These are phyloP conservation scores for Leiothrix lutea DNA, from an alignment of 2,113 vertebrate genomes.

Conservation along the genomic window DNA sequence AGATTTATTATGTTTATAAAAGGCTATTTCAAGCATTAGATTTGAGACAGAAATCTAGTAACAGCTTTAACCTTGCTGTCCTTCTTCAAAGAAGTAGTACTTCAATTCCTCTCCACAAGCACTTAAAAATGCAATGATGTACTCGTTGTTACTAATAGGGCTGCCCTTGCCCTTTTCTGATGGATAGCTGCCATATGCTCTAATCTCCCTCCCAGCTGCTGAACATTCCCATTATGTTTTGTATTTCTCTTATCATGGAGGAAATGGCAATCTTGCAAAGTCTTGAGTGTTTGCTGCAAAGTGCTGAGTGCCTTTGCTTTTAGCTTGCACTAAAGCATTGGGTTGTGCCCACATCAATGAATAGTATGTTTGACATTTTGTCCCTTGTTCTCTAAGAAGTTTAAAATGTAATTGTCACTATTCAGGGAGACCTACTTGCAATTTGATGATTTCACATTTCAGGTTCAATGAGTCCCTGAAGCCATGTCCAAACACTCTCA, in stretches of 20 bases:
- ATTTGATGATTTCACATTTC: constrained; percentile 88
- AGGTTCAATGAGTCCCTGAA: constrained; percentile 80
- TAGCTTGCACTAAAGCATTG: not conserved
- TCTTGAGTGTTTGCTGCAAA: not conserved
- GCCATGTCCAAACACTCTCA: constrained; percentile 79
- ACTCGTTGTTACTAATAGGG: not conserved
- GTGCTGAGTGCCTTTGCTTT: not conserved
- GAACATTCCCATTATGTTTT: constrained; percentile 8
- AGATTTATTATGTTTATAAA: constrained; percentile 25
- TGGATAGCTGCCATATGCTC: not conserved
- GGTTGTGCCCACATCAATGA: not conserved
- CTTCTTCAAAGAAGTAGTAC: not conserved
- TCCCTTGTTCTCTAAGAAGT: not conserved
- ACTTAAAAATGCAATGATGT: not conserved
- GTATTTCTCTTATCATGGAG: not conserved
- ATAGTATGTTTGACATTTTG: not conserved
- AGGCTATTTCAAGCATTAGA: not conserved
- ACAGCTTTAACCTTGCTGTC: constrained; percentile 5
- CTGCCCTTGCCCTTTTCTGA: constrained; percentile 14
- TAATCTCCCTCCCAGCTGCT: not conserved
- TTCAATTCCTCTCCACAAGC: not conserved
- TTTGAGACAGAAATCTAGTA: not conserved
- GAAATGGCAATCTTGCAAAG: not conserved
- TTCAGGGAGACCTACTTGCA: constrained; percentile 78
- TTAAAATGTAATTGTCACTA: not conserved